Conservation (phyloP, 2,113 vertebrate species). For the Casuarius casuarius region DNA sequence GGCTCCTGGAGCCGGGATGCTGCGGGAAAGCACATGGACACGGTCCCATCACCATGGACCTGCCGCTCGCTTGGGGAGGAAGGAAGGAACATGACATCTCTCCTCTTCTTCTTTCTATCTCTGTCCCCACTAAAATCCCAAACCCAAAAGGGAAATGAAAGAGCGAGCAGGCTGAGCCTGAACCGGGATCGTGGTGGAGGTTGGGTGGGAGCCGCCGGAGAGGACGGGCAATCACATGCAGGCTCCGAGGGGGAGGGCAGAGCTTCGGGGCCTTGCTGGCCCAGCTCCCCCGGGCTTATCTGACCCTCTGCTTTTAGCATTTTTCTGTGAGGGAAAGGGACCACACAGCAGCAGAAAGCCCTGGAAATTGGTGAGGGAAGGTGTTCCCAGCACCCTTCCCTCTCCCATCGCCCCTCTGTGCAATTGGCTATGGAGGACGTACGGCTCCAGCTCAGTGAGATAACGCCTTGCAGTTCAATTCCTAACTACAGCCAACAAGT, state of each 20-base stretch:
- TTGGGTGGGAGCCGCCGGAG: background rate
- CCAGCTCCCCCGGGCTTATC: background rate
- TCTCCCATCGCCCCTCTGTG: background rate
- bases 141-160: background rate
- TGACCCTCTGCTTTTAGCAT: constrained; percentile 3
- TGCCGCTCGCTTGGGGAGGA: background rate
- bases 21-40: background rate
- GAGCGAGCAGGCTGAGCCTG: accelerated
- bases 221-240: background rate
- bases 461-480: background rate
- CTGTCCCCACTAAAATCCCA: background rate
- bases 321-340: constrained; percentile 41
- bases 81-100: background rate
- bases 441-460: background rate
- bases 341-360: constrained; percentile 58
- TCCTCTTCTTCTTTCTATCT: background rate
- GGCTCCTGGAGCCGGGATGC: background rate
- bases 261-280: background rate
- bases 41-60: accelerated
- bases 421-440: background rate
- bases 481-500: background rate
- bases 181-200: background rate
- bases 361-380: constrained; percentile 21
- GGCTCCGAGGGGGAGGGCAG: background rate
- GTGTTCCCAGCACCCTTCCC: constrained; percentile 12